These are phyloP conservation scores for Ctenicera cuprea DNA, from an alignment of 2,888 invertebrate species.

Conservation along the genomic window DNA sequence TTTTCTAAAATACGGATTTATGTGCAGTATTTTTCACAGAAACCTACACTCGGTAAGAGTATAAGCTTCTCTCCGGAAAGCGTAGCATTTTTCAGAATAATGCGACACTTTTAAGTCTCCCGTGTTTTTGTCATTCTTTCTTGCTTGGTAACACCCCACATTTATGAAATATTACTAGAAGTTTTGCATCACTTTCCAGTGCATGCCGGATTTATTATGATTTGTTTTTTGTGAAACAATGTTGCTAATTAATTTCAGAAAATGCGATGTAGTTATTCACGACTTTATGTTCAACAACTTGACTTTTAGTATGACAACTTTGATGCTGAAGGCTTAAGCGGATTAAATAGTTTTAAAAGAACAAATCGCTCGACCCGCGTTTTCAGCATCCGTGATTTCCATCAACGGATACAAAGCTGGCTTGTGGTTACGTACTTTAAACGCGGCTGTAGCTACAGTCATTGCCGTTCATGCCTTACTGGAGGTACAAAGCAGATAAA, in stretches of 20 bases:
- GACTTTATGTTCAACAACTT: not conserved
- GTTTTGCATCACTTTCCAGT: not conserved
- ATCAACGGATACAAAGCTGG: not conserved
- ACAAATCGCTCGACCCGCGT: slow-evolving; percentile 20
- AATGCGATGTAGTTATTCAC: not conserved
- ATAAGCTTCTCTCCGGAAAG: slow-evolving; percentile 48
- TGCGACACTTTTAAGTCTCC: slow-evolving; percentile 43
- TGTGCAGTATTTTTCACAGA: slow-evolving; percentile 56
- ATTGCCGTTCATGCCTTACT: too few relatives aligned
- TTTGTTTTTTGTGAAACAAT: not conserved
- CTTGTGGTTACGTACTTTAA: too few relatives aligned
- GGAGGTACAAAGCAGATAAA: too few relatives aligned
- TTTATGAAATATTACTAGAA: slow-evolving; percentile 20
- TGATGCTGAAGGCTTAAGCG: slow-evolving; percentile 22
- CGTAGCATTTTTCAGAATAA: slow-evolving; percentile 44
- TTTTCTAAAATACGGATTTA: slow-evolving; percentile 57
- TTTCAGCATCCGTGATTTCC: not conserved
- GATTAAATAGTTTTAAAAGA: slow-evolving; percentile 27
- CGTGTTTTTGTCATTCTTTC: slow-evolving; percentile 37
- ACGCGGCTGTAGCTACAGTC: too few relatives aligned
- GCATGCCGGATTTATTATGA: not conserved
- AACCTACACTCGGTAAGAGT: slow-evolving; percentile 54
- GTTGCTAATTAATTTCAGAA: slow-evolving; percentile 3
- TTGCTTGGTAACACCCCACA: not conserved
- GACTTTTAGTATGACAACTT: not conserved